These are phyloP conservation scores for Melanargia galathea DNA, from an alignment of 2,888 invertebrate species.

Conservation along the genomic window DNA sequence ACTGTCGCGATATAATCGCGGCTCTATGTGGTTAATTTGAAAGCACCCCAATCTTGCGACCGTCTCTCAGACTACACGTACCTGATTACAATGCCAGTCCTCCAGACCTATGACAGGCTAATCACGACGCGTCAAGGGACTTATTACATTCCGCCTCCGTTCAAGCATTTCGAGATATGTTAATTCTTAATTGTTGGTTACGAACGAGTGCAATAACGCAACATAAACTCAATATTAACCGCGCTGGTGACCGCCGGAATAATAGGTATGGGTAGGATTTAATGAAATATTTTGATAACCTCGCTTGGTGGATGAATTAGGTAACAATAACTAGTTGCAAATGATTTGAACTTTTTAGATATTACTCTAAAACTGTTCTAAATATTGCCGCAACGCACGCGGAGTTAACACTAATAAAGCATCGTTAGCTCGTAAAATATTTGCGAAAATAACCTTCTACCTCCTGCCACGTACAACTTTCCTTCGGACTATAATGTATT, in stretches of 20 bases:
- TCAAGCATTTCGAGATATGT: slow-evolving; percentile 42
- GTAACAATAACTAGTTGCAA: too few species aligned
- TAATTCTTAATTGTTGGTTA: slow-evolving; percentile 43
- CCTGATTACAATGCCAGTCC: slow-evolving; percentile 61
- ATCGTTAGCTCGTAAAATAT: too few species aligned
- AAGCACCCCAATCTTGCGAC: neutral
- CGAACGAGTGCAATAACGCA: slow-evolving; percentile 13
- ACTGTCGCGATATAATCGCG: too few species aligned
- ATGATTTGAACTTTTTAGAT: too few species aligned
- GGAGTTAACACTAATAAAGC: too few species aligned
- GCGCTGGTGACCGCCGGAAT: too few species aligned
- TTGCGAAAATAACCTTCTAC: slow-evolving; percentile 5
- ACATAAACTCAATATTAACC: neutral
- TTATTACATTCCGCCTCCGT: slow-evolving; percentile 50
- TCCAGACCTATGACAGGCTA: slow-evolving; percentile 64
- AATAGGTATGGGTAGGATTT: too few species aligned
- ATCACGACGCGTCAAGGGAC: slow-evolving; percentile 64
- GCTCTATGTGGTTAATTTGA: neutral
- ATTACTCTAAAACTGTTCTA: too few species aligned
- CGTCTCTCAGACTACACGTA: slow-evolving; percentile 32
- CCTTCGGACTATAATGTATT: slow-evolving; percentile 53
- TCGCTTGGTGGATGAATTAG: too few species aligned
- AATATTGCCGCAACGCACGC: too few species aligned
- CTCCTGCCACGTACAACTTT: slow-evolving; percentile 29
- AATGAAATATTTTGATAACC: too few species aligned